Base-by-base conservation (phyloP, 64 coral and sea anemone genomes). In the Anthopleura sola region DNA sequence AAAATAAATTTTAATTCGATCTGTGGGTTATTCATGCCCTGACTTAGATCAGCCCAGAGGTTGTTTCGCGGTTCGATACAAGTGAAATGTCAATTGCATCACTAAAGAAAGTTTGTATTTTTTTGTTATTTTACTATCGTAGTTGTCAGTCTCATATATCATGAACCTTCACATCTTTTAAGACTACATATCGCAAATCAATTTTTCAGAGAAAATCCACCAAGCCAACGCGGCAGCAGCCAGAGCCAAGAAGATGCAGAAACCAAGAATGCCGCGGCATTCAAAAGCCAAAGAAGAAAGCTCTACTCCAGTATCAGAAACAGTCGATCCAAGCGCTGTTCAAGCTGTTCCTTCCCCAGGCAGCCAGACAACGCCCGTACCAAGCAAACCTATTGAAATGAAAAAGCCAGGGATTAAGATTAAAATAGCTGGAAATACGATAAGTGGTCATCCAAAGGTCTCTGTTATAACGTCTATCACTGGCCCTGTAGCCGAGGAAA, bases 161-260 rank as follows among this genome's bases (percentile, higher is more conserved):
- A 44, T 2, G 0, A 3, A 44, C 40, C 2, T 44, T 44, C 2
- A n/a, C n/a, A n/a, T n/a, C n/a, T n/a, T n/a, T n/a, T n/a, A n/a
- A n/a, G n/a, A n/a, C n/a, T n/a, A n/a, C n/a, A n/a, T n/a, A n/a
- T n/a, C n/a, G n/a, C n/a, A n/a, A n/a, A n/a, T n/a, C 11, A 58
- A 58, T 48, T 60, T 86, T 81, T 12, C 68, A 99, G 97, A 99
- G 47, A 99, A 95, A 92, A 94, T 99, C 38, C 97, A 99, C n/a
- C 92, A 99, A 81, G 97, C 92, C 33, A 99, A 88, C 78, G 97
- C 97, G 0, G 97, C 97, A 2, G 97, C 97, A 18, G 97, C 97
- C 28, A 93, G 97, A 82, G 97, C 97, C 3, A 99, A 99, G 75
- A 99, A 94, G 75, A 64, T 91, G 60, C 90, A 91, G 53, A 99